Evolutionary conservation across 2,797 vertebrate genomes (phyloP).

Genomic region (Hybognathus amarus): DNA sequence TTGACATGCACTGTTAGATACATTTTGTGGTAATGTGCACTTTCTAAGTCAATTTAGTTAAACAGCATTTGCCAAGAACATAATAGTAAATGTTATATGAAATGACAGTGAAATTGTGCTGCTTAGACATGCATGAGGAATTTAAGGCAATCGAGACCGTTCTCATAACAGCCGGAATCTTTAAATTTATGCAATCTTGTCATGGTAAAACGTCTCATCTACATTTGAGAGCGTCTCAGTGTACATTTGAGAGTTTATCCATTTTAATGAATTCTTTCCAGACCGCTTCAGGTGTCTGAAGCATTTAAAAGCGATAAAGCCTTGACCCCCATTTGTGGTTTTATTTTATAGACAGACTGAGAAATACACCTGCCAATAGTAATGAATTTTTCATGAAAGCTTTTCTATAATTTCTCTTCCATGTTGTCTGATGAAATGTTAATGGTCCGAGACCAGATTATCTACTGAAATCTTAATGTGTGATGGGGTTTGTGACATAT

Average conservation of each 20-base stretch:
- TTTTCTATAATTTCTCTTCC: slow-evolving; percentile 35
- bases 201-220: background rate
- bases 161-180: background rate
- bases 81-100: background rate
- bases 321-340: slow-evolving; percentile 13
- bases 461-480: slow-evolving; percentile 41
- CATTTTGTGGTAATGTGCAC: background rate
- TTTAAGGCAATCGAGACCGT: background rate
- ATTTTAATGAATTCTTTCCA: slow-evolving; percentile 10
- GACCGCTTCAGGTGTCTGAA: background rate
- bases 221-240: slow-evolving; percentile 12
- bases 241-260: slow-evolving; percentile 7
- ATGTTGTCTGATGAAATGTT: slow-evolving; percentile 52
- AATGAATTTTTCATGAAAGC: slow-evolving; percentile 48
- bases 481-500: background rate
- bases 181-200: background rate
- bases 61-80: background rate
- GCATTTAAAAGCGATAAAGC: slow-evolving; percentile 6
- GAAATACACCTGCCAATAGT: slow-evolving; percentile 20
- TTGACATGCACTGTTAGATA: background rate
- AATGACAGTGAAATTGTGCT: background rate
- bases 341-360: slow-evolving; percentile 36
- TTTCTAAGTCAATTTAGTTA: slow-evolving; percentile 5
- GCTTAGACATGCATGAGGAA: background rate
- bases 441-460: slow-evolving; percentile 43